Conservation (phyloP, 2,797 vertebrate genomes). For the Typhlichthys subterraneus region DNA sequence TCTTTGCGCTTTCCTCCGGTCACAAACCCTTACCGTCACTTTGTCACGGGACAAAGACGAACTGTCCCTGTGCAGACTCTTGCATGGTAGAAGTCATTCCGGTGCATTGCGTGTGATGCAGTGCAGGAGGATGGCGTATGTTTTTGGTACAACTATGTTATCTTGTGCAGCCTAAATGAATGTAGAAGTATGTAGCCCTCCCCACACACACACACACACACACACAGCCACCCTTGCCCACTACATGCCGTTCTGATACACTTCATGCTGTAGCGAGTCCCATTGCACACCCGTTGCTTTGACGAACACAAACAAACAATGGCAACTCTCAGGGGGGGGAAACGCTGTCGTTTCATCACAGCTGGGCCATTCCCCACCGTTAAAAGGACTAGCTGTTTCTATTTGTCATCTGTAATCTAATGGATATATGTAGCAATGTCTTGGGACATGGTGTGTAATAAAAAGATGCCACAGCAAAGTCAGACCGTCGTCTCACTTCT, state of each 20-base stretch:
- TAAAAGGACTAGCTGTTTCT: conserved; percentile 38
- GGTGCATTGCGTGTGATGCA: background rate
- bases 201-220: too few species aligned
- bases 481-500: conserved; percentile 17
- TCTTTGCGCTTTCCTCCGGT: conserved; percentile 35
- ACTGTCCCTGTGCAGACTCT: conserved; percentile 6
- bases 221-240: background rate
- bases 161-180: background rate
- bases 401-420: conserved; percentile 58
- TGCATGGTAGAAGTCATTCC: conserved; percentile 4
- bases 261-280: conserved; percentile 23
- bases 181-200: background rate
- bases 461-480: conserved; percentile 24
- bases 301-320: conserved; percentile 38
- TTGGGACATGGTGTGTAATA: conserved; percentile 26
- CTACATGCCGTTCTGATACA: conserved; percentile 4
- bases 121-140: background rate
- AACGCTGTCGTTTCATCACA: conserved; percentile 11
- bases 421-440: conserved; percentile 31
- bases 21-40: conserved; percentile 32
- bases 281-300: conserved; percentile 5
- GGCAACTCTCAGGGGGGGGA: conserved; percentile 20
- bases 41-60: conserved; percentile 19
- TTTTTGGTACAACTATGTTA: background rate
- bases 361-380: conserved; percentile 17